Evolutionary conservation across 2,113 vertebrate genomes (phyloP).

Genomic region (Lutjanus erythropterus): DNA sequence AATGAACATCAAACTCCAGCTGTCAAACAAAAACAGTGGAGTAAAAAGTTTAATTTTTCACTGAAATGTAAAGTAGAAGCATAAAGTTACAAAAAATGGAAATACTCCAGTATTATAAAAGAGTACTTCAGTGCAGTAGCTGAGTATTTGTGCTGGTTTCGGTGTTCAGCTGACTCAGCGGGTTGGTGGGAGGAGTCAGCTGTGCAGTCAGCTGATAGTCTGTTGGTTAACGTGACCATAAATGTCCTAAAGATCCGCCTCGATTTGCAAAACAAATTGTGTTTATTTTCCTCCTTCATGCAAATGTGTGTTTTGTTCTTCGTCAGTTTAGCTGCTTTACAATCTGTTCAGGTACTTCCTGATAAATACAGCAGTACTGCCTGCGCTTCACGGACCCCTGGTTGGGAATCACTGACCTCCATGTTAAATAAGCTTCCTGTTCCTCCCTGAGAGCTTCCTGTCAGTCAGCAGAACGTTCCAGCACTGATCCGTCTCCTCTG

Average conservation of each 20-base stretch:
- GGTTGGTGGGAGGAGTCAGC: neutral
- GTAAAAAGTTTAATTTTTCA: neutral
- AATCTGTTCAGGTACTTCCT: neutral
- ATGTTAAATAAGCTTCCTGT: neutral
- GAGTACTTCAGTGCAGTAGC: too few species aligned
- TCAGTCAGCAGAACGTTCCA: neutral
- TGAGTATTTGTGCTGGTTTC: neutral
- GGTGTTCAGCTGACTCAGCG: neutral
- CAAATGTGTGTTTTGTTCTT: neutral
- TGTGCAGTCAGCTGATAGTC: neutral
- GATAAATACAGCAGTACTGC: neutral
- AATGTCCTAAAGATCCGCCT: neutral
- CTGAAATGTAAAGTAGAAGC: neutral
- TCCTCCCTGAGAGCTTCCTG: neutral
- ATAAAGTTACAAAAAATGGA: neutral
- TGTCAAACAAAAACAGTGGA: neutral
- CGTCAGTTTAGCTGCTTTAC: neutral
- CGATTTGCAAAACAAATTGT: slow-evolving; percentile 11
- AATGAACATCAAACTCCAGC: too few species aligned
- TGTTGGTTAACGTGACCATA: neutral
- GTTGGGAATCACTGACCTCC: neutral
- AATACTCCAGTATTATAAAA: neutral
- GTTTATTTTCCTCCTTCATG: neutral
- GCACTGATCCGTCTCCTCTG: neutral
- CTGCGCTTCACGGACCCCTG: neutral